Conservation (phyloP, 2,113 vertebrate species). For the Orycteropus afer region DNA sequence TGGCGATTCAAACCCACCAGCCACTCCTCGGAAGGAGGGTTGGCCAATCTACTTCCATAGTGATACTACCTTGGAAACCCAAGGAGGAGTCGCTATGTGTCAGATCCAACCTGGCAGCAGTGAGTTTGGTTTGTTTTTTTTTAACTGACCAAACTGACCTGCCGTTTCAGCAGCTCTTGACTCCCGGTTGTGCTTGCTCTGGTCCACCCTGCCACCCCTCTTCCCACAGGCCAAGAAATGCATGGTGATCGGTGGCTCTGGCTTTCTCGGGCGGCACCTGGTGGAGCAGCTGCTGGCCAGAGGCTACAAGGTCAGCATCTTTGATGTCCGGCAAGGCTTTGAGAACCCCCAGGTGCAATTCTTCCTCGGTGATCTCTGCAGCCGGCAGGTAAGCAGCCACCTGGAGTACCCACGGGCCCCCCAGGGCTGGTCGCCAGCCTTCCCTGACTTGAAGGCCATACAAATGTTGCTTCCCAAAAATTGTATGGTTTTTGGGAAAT, state of each 20-base stretch:
- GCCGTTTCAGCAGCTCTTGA: accelerated
- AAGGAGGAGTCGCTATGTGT: too few relatives aligned
- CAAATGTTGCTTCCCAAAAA: neutral
- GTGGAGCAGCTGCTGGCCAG: slow-evolving; percentile 93
- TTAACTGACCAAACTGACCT: accelerated
- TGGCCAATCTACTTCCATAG: too few relatives aligned
- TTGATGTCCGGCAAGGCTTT: slow-evolving; percentile 92
- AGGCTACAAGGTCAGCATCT: slow-evolving; percentile 94
- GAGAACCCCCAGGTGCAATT: slow-evolving; percentile 89
- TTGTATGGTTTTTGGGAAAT: neutral
- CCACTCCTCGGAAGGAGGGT: too few relatives aligned
- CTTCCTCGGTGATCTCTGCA: slow-evolving; percentile 94
- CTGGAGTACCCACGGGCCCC: neutral
- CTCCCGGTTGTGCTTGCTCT: neutral
- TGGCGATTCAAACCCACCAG: too few relatives aligned
- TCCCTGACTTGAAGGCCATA: neutral
- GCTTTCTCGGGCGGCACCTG: slow-evolving; percentile 95
- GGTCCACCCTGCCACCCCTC: neutral
- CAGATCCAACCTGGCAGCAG: too few relatives aligned
- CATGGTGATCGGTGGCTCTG: slow-evolving; percentile 94
- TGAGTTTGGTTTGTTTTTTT: too few relatives aligned
- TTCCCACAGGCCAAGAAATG: slow-evolving; percentile 90
- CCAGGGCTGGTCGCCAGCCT: neutral
- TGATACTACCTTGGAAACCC: too few relatives aligned
- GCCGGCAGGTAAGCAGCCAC: slow-evolving; percentile 87